phyloP scores from a whole-genome alignment of 2,888 invertebrate genomes.

The Peribatodes rhomboidaria region DNA sequence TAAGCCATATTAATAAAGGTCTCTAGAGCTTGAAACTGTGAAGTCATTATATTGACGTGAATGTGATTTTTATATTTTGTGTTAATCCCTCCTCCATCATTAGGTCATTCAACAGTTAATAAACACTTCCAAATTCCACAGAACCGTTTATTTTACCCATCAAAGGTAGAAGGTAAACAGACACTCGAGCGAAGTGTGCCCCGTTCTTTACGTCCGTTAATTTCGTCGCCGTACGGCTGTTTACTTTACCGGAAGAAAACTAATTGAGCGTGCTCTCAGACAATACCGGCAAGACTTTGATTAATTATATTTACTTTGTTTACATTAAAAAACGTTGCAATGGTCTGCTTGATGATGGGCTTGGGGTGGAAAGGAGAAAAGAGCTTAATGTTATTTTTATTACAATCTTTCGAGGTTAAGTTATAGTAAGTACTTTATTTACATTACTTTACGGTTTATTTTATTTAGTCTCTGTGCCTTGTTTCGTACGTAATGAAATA shows the following conservation, averaged over 20 bases:
- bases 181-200: conserved; percentile 30
- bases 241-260: conserved; percentile 65
- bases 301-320: conserved; percentile 63
- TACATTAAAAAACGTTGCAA: conserved; percentile 50
- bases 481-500: too few relatives aligned
- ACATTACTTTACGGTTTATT: neutral
- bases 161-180: conserved; percentile 32
- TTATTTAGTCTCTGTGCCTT: neutral
- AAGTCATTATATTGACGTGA: neutral
- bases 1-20: too few relatives aligned
- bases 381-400: neutral
- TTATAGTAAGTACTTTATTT: neutral
- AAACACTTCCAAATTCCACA: conserved; percentile 3
- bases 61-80: neutral
- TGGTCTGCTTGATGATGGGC: conserved; percentile 23
- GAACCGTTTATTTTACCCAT: conserved; percentile 12
- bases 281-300: conserved; percentile 63
- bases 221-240: conserved; percentile 48
- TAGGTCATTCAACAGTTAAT: conserved; percentile 11
- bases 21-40: too few relatives aligned
- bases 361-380: conserved; percentile 7
- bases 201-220: conserved; percentile 33
- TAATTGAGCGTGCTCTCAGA: conserved; percentile 64
- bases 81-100: neutral
- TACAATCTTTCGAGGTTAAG: neutral